Evolutionary conservation across 2,113 vertebrate species (phyloP).

Genomic region (Corythoichthys haematopterus): DNA sequence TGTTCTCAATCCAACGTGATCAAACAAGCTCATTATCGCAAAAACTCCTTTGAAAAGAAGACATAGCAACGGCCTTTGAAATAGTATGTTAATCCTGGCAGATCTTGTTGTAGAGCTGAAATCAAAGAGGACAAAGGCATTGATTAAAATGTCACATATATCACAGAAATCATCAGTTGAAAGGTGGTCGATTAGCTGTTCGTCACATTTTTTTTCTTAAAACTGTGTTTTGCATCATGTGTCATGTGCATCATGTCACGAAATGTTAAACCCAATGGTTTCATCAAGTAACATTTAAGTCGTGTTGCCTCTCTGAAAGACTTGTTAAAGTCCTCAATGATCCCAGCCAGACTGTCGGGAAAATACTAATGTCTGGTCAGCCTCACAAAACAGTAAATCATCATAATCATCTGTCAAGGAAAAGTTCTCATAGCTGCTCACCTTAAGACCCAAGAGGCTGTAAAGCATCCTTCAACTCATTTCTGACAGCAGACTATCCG

Average conservation of each 20-base stretch:
- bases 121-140: too few species aligned
- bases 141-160: too few species aligned
- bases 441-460: neutral
- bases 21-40: neutral
- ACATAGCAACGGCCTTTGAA: neutral
- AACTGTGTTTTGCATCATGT: too few species aligned
- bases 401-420: neutral
- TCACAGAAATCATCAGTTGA: too few species aligned
- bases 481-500: neutral
- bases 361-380: neutral
- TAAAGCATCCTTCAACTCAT: neutral
- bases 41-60: neutral
- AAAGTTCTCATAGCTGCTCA: neutral
- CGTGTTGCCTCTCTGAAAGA: neutral
- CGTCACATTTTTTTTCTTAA: too few species aligned
- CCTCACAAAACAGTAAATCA: neutral
- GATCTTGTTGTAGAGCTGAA: neutral
- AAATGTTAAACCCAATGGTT: neutral
- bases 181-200: too few species aligned
- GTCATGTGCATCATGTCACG: neutral
- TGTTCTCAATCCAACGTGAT: neutral
- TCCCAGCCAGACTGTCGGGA: neutral
- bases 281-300: neutral
- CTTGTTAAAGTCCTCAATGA: neutral
- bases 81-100: neutral